phyloP scores from a whole-genome alignment of 2,888 invertebrate species.

The Drosophila nr. medialis region DNA sequence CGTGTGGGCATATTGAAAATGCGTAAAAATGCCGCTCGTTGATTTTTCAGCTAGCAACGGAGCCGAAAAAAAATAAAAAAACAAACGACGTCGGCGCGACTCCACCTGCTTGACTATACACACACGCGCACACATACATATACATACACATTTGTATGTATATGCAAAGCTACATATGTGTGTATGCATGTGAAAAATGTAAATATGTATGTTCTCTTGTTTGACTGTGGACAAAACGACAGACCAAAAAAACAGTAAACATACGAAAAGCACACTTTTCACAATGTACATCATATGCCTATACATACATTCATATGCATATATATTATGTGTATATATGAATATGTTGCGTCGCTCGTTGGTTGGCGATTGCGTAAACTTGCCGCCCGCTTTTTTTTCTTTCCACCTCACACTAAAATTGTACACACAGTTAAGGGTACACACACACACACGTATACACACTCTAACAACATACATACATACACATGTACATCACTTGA shows the following conservation, averaged over 20 bases:
- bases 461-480: constrained; percentile 18
- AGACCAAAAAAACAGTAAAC: constrained; percentile 63
- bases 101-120: constrained; percentile 70
- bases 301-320: constrained; percentile 3
- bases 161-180: constrained; percentile 9
- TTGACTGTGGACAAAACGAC: constrained; percentile 63
- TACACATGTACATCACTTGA: constrained; percentile 51
- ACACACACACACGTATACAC: constrained; percentile 24
- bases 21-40: constrained; percentile 82
- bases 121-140: constrained; percentile 15
- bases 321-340: constrained; percentile 27
- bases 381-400: constrained; percentile 76
- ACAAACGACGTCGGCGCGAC: constrained; percentile 71
- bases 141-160: constrained; percentile 15
- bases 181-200: constrained; percentile 45
- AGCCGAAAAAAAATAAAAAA: constrained; percentile 54
- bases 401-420: constrained; percentile 76
- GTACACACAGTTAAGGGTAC: constrained; percentile 67
- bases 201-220: constrained; percentile 58
- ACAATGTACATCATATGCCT: constrained; percentile 55
- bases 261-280: constrained; percentile 80
- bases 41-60: constrained; percentile 76
- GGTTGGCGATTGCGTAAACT: constrained; percentile 78
- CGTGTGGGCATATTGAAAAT: constrained; percentile 68
- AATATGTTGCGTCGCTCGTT: constrained; percentile 47